These are phyloP conservation scores for Phalacrocorax carbo DNA, from an alignment of 2,113 vertebrate genomes.

Conservation along the genomic window DNA sequence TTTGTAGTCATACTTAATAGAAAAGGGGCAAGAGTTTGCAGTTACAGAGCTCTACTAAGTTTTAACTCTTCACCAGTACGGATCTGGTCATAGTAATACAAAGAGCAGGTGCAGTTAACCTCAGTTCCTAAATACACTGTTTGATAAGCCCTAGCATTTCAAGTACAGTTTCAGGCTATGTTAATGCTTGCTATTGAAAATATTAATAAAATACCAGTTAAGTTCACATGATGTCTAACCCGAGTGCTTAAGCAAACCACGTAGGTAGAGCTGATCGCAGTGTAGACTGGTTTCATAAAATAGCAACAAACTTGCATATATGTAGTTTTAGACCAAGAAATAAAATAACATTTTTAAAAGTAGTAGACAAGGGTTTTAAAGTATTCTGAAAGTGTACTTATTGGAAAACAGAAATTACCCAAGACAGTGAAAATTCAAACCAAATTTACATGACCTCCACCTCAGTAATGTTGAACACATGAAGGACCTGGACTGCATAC, in stretches of 20 bases:
- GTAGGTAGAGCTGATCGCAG: background rate
- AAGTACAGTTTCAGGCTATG: background rate
- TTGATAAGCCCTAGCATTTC: background rate
- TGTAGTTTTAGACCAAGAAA: background rate
- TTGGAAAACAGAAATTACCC: background rate
- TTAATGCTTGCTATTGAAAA: background rate
- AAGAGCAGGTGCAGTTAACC: background rate
- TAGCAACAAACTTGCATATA: background rate
- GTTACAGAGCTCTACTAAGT: background rate
- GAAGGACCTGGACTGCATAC: background rate
- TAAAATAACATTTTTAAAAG: background rate
- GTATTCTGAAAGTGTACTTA: conserved; percentile 17
- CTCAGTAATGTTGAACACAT: background rate
- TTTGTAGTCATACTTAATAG: background rate
- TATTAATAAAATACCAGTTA: background rate
- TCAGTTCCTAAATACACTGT: background rate
- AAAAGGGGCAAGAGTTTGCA: background rate
- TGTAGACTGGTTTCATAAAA: background rate
- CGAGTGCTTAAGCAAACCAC: background rate
- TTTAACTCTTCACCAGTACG: background rate
- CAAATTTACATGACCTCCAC: background rate
- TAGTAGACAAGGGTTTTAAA: background rate
- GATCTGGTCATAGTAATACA: background rate
- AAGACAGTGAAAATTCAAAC: background rate
- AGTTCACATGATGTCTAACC: background rate